Evolutionary conservation across 2,797 vertebrate genomes (phyloP), one percentile per base, ranked within the genome.

Genomic region (Hephaestus fuliginosus): DNA sequence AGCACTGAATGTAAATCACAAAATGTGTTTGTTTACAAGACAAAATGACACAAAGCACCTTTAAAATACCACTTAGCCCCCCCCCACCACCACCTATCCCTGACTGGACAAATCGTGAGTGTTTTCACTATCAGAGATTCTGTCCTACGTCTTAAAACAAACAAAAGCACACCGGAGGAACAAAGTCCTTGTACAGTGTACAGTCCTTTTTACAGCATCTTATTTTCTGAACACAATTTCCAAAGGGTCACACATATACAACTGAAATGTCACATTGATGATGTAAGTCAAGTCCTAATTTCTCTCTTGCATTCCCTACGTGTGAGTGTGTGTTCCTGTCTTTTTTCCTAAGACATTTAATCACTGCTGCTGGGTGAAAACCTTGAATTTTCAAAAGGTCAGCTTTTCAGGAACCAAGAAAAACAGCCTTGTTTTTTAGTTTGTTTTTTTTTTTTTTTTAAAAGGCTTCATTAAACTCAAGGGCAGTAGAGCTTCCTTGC

Each of bases 351-450:
- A 36, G 67, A 81, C 51, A 55, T 69, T 74, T 44, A 79, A 52
- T 75, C 12, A 0, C 51, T 17, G 52, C 46, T 74, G n/a, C 36
- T 4, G 22, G 52, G 28, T 20, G 10, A 72, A 76, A 80, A 56
- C 28, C 22, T 48, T 82, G 41, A 76, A 76, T 85, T 82, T 76
- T 78, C 46, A 64, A 88, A 91, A 88, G 88, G 86, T 91, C 85
- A 78, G 63, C 52, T 71, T 33, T 80, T 83, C 56, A 76, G 53
- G 52, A 78, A 74, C 41, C 20, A 55, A 81, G 64, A 78, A 64
- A 74, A 84, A 63, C 22, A 56, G 7, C 17, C 28, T 57, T 15
- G 44, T 82, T 74, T 83, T 71, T 74, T 10, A 39, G 17, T 67
- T 64, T 70, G 46, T 67, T 73, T 52, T 77, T 52, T 11, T 1